phyloP scores from a whole-genome alignment of 2,113 vertebrate genomes.

The Oxyruncus cristatus region DNA sequence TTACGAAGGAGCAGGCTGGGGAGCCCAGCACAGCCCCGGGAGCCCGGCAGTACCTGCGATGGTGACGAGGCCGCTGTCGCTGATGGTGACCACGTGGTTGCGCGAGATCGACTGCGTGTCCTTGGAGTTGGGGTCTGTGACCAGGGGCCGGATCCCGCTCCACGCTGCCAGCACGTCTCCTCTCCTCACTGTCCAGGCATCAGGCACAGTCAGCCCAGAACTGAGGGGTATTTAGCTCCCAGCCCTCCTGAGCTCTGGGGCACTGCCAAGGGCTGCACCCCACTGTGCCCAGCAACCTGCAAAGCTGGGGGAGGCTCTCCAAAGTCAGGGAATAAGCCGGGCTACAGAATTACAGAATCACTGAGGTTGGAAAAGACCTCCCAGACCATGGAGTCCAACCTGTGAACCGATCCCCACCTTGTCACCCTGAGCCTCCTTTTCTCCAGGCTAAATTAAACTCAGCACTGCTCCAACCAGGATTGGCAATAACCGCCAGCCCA shows the following conservation, averaged over 20 bases:
- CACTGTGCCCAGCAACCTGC: background rate
- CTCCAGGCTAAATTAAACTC: background rate
- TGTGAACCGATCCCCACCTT: too few relatives aligned
- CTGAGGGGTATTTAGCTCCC: background rate
- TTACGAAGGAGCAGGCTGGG: accelerated
- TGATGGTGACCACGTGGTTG: conserved; percentile 90
- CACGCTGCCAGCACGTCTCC: conserved; percentile 96
- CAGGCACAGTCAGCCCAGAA: background rate
- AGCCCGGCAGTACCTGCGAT: conserved; percentile 83
- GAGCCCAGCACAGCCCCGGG: accelerated
- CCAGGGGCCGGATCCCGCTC: conserved; percentile 96
- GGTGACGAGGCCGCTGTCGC: conserved; percentile 88
- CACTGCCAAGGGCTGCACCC: background rate
- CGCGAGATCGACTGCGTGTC: conserved; percentile 95
- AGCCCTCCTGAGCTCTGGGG: accelerated
- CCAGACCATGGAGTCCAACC: accelerated
- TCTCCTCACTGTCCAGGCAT: conserved; percentile 83
- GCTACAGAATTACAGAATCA: background rate
- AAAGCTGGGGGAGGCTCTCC: background rate
- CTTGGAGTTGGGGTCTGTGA: conserved; percentile 92
- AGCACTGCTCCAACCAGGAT: background rate
- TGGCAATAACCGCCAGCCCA: background rate
- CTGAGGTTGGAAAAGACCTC: background rate
- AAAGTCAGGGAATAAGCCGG: background rate
- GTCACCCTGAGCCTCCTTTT: background rate